These are phyloP conservation scores for Noctua comes DNA, from an alignment of 2,888 invertebrate genomes.

Conservation along the genomic window DNA sequence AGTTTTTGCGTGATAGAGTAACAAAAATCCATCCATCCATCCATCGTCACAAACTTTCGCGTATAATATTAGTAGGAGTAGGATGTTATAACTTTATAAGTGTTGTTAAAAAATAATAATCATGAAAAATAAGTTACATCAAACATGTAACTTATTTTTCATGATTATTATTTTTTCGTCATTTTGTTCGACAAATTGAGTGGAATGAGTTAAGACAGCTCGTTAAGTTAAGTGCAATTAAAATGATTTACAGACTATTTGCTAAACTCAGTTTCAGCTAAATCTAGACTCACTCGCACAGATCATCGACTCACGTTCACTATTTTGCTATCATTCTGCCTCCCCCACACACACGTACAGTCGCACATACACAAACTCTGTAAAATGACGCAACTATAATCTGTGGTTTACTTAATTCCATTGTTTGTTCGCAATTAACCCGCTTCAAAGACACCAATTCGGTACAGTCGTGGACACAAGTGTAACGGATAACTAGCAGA, in stretches of 20 bases:
- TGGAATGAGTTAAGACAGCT: too few relatives aligned
- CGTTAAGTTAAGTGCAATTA: not conserved
- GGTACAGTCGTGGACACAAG: constrained; percentile 66
- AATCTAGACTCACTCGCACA: not conserved
- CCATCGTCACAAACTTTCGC: too few relatives aligned
- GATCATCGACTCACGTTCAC: not conserved
- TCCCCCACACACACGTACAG: not conserved
- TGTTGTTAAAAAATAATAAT: too few relatives aligned
- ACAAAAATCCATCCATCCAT: too few relatives aligned
- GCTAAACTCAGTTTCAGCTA: not conserved
- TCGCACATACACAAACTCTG: constrained; percentile 11
- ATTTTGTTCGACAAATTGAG: too few relatives aligned
- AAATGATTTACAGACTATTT: not conserved
- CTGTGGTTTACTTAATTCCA: constrained; percentile 72
- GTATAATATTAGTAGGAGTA: too few relatives aligned
- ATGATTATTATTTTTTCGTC: too few relatives aligned
- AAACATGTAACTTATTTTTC: too few relatives aligned
- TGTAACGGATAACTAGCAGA: constrained; percentile 9
- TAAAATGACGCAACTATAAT: constrained; percentile 71
- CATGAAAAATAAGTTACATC: too few relatives aligned
- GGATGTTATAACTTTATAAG: too few relatives aligned
- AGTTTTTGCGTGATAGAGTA: too few relatives aligned
- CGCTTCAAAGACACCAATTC: constrained; percentile 81
- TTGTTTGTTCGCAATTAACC: constrained; percentile 82
- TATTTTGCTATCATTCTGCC: not conserved